Base-by-base conservation (phyloP, 2,113 vertebrate species). In the Antechinus flavipes region DNA sequence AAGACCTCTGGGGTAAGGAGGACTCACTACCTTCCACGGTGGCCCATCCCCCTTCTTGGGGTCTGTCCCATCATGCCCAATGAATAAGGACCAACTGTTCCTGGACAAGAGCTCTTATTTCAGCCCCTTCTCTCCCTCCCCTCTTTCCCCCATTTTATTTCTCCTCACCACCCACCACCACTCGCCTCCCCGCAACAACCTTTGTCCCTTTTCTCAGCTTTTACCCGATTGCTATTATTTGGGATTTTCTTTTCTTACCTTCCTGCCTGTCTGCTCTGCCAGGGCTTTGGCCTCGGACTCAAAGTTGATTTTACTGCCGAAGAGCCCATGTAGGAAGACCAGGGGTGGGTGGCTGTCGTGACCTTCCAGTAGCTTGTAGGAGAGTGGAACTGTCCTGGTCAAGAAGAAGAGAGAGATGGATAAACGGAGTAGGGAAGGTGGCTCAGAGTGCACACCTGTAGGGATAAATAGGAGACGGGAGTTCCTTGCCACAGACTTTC, bases 301-400 rank as follows among this genome's bases (percentile, higher is more conserved):
- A 95, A 99, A 99, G 98, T 99, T 99, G 89, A 98, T 97, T 91
- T 98, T 99, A 98, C 98, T 99, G 91, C 99, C 99, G 96, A 99
- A 99, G 52, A 99, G 98, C 35, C 99, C 99, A 0, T 99, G 99
- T 2, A 99, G 99, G 95, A 99, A 99, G 95, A 99, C 98, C 2
- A 99, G 97, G 27, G 99, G 99, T 9, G 98, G 97, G 90, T 96
- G 98, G 0, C 98, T 98, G 23, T 97, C 98, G 54, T 94, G 98
- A 49, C 90, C 89, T 47, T 50, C 89, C 24, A 27, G 27, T 10
- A 49, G 90, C 2, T 25, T 90, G 47, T 90, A 50, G 90, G 90
- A 50, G 47, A 50, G 90, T 50, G 47, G 25, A 23, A 90, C 25
- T 52, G 90, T n/a, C 90, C 90, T 90, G 47, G 90, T 90, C 14